Evolutionary conservation across 1,140 invertebrate genomes (phyloP), one percentile per base, ranked within the genome.

Genomic region (Zaprionus ghesquierei): DNA sequence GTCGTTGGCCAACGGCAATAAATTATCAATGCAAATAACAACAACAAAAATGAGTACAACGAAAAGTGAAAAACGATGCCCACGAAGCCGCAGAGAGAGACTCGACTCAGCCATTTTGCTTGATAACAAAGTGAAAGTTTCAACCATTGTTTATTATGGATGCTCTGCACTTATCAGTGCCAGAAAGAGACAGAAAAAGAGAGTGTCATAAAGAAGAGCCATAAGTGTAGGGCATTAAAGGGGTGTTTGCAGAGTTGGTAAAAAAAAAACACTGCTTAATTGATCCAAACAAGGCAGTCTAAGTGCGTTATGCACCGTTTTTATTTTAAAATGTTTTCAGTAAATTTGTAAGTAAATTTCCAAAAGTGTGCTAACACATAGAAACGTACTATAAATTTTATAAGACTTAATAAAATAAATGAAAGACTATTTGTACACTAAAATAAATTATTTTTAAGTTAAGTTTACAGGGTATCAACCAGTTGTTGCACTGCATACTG

Each of bases 91-190:
- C 59, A 74, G 46, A 60, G 64, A 77, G 46, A n/a, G n/a, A n/a
- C n/a, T n/a, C n/a, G n/a, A 69, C 46, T 27, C 15, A 13, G 41
- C 63, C 69, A 65, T 56, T 75, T 66, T 62, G 58, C 66, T 76
- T 76, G 76, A 76, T 79, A 76, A 79, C 76, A 79, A 79, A 79
- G 73, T 79, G 59, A 79, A 79, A 76, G 73, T 79, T 54, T 55
- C 33, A n/a, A 15, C 4, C 41, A 35, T 58, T 54, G 27, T 55
- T 53, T 54, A 23, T 38, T 69, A 25, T 56, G 10, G 5, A 55
- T 60, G 33, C 49, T 49, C 50, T 72, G 25, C 12, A 20, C 5
- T 29, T 20, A 29, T 35, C 12, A 49, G 25, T 2, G 5, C 29
- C 18, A 18, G 8, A 12, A 9, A 12, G 1, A 12, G 9, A 18